Conservation (phyloP, 2,888 invertebrate species). For the Pollenia amentaria region DNA sequence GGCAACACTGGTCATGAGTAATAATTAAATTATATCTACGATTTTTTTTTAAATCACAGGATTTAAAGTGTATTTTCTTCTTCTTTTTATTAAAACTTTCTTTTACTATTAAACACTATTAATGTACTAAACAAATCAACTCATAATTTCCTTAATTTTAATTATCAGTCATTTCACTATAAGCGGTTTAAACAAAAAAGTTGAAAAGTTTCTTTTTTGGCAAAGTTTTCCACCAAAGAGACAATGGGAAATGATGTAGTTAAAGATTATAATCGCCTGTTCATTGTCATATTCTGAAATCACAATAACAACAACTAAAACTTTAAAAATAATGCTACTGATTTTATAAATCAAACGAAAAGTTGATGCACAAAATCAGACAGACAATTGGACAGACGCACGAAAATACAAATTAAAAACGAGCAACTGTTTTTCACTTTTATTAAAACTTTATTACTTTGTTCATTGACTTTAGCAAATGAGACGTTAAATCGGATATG, state of each 20-base stretch:
- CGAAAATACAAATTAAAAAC: conserved; percentile 4
- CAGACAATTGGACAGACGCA: neutral
- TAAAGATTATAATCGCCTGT: conserved; percentile 15
- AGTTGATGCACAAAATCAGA: neutral
- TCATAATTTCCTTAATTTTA: no score
- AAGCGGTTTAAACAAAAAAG: neutral
- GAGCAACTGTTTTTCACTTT: conserved; percentile 55
- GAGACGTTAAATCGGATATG: conserved; percentile 72
- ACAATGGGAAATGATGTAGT: conserved; percentile 27
- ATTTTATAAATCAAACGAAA: conserved; percentile 13
- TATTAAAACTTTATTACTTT: conserved; percentile 68
- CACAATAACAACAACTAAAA: neutral
- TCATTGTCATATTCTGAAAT: neutral
- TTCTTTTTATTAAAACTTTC: no score
- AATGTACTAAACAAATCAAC: no score
- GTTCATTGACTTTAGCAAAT: conserved; percentile 72
- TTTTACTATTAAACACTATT: no score
- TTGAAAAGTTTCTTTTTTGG: neutral
- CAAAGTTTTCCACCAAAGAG: neutral
- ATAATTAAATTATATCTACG: no score
- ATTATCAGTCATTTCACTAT: no score
- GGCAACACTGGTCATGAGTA: no score
- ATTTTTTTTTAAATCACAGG: no score
- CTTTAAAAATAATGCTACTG: neutral
- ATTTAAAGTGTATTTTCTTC: no score